Percentiles rank a stretch among this genome's conserved stretches.
Evolutionary conservation across 2,797 vertebrate genomes (phyloP).

Genomic region (Xerus rutilus): DNA sequence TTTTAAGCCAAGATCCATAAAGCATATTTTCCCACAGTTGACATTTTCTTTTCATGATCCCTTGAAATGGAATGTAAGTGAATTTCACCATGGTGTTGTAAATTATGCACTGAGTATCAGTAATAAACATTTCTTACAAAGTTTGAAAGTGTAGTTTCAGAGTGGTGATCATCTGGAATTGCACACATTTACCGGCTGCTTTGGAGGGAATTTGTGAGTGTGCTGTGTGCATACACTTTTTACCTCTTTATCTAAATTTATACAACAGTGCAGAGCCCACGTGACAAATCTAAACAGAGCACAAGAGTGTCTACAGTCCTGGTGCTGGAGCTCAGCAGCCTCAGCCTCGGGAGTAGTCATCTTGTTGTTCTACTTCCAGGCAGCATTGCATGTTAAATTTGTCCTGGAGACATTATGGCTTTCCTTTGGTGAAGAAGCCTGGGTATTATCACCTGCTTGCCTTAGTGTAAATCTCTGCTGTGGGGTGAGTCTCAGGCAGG

Average conservation of each 20-base stretch:
- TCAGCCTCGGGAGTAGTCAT: neutral
- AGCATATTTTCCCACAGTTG: constrained; percentile 69
- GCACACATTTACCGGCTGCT: constrained; percentile 74
- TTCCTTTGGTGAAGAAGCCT: neutral
- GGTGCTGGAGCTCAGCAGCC: neutral
- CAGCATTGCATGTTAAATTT: neutral
- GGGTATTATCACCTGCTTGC: neutral
- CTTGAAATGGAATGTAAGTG: constrained; percentile 71
- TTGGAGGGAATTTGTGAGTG: neutral
- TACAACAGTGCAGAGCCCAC: neutral
- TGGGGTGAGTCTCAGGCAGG: neutral
- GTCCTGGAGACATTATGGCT: neutral
- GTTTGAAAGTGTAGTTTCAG: constrained; percentile 73
- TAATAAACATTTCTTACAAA: constrained; percentile 75
- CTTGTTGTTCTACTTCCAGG: neutral
- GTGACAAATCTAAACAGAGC: neutral
- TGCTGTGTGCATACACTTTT: constrained; percentile 46
- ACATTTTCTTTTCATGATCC: constrained; percentile 78
- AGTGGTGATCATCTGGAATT: constrained; percentile 72
- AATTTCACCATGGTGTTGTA: constrained; percentile 71
- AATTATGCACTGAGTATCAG: constrained; percentile 76
- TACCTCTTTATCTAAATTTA: constrained; percentile 56
- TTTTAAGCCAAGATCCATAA: constrained; percentile 72
- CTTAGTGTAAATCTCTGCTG: neutral
- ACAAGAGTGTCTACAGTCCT: neutral